Evolutionary conservation across 2,113 vertebrate species (phyloP), one percentile per base, ranked within the genome.

Genomic region (Gnathonemus echidnorhynchus): DNA sequence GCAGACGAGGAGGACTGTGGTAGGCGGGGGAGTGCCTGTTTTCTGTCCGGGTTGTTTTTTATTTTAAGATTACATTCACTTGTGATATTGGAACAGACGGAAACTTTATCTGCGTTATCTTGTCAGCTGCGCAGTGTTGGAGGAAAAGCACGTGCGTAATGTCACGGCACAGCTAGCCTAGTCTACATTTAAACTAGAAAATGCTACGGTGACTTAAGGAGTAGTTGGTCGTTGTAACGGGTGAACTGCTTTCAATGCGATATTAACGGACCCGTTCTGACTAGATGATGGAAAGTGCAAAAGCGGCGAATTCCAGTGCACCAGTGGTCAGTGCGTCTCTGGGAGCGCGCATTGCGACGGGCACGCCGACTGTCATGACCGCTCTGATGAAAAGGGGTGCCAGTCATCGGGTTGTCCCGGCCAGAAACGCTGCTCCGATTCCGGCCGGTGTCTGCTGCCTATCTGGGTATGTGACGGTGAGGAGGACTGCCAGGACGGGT

Each of bases 391-490:
- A 92, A 94, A 95, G 3, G 89, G 91, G 91, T 99, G 98, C 0
- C 74, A 94, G 15, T 92, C 91, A 0, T 91, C 92, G 0, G 52
- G 46, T 3, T 99, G 98, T 91, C 3, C 46, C 0, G 96, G 95
- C 0, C 96, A 97, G 90, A 91, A 92, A 52, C 94, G 9, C 0
- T 99, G 98, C 91, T 92, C 89, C 0, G 90, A 35, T 49, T 97
- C 96, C 1, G 92, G 96, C 11, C 95, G 98, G 93, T 99, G 98
- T 39, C 92, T 98, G 70, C 90, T 97, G 0, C 92, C 94, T 42
- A 96, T 96, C 24, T 98, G 97, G 98, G 62, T 95, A 70, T 99
- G 98, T 45, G 98, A 98, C 0, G 97, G 96, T 0, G 90, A 95
- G 2, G 27, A 91, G 0, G 98, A 99, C 96, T 99, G 98, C 39